Base-by-base conservation (phyloP, 2,888 invertebrate genomes). In the Cremastinae sp. region DNA sequence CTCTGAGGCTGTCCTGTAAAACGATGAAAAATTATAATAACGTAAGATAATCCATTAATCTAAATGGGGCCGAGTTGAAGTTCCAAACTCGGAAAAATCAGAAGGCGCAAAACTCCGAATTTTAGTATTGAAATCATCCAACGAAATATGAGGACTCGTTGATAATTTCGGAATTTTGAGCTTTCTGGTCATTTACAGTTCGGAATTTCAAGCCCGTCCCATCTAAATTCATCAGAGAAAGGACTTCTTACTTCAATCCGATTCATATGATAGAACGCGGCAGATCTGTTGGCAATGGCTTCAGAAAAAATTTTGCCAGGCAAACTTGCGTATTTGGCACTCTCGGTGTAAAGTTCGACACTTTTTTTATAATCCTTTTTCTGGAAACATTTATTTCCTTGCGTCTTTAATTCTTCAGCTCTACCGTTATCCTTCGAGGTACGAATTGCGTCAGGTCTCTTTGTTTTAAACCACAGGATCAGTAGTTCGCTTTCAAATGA, bases 241-340 rank as follows among this genome's bases (percentile, higher is more conserved):
- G 45, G 55, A 55, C 10, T 35, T n/a, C 83, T 83, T 88, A 94
- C 94, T 90, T 93, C 85, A 88, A 91, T 94, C 82, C 91, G 90
- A 70, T 91, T 91, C 85, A 94, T 85, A 80, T 92, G 91, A 82
- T 93, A 91, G 51, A 93, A 90, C 7, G 93, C 92, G 14, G 94
- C 94, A 9, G 95, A 94, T 85, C 95, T 91, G 82, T 95, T 95
- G 0, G 93, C 94, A 64, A 94, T 88, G 0, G 94, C 94, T 56
- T 94, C 85, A 0, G 93, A 90, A 80, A 93, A 92, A 87, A 93
- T 92, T 9, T 91, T 89, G 51, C 92, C 91, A 35, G 91, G 88
- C 39, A 90, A 90, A 10, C 90, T 88, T 3, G 94, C 93, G 84
- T 91, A 92, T 65, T 92, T 85, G 8, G 94, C 91, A 88, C 94